phyloP scores from a whole-genome alignment of 2,888 invertebrate genomes.

The Tenthredo livida region DNA sequence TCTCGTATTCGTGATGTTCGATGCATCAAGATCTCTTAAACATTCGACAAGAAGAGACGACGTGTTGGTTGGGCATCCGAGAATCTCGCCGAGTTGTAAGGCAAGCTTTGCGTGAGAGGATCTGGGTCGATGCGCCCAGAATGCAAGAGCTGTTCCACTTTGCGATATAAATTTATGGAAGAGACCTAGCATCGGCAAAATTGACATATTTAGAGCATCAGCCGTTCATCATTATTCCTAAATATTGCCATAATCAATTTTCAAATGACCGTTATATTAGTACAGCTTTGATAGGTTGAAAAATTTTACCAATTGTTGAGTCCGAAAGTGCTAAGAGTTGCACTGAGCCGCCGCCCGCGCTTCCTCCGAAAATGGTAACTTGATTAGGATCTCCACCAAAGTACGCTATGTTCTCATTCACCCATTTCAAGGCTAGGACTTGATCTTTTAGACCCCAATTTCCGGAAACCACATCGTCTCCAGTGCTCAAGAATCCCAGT shows the following conservation, averaged over 20 bases:
- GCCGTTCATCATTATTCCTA: too few relatives aligned
- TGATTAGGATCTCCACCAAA: slow-evolving; percentile 47
- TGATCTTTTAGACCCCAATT: slow-evolving; percentile 51
- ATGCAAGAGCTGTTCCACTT: not conserved
- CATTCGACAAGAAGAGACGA: not conserved
- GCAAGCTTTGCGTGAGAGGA: not conserved
- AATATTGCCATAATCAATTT: too few relatives aligned
- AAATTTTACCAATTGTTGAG: not conserved
- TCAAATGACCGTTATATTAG: too few relatives aligned
- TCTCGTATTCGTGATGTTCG: not conserved
- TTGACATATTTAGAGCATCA: not conserved
- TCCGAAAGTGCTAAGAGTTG: slow-evolving; percentile 24
- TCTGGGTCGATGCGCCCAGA: not conserved
- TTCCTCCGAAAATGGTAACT: slow-evolving; percentile 33
- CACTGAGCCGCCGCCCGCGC: slow-evolving; percentile 38
- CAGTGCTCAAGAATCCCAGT: slow-evolving; percentile 62
- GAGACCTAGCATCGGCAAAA: not conserved
- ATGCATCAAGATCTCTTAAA: not conserved
- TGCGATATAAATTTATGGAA: slow-evolving; percentile 20
- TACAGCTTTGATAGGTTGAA: too few relatives aligned
- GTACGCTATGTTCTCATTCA: slow-evolving; percentile 17
- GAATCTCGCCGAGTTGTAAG: not conserved
- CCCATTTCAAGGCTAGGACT: slow-evolving; percentile 41
- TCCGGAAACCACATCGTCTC: slow-evolving; percentile 43
- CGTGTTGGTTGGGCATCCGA: not conserved